Base-by-base conservation (phyloP, 2,888 invertebrate genomes). In the Cheilosia vernalis region DNA sequence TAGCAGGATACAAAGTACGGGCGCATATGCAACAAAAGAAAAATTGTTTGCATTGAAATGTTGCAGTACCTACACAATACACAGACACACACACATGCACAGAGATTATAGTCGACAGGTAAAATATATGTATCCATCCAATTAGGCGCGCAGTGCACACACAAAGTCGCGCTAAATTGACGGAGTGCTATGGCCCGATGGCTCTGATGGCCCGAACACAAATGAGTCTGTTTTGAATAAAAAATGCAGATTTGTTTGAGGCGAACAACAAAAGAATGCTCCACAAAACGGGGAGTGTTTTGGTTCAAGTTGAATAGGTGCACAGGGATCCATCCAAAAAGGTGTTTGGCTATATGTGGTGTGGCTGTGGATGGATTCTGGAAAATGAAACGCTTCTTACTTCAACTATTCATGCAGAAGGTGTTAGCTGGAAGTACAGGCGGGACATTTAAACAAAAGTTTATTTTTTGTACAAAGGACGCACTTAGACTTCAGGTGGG, bases 1-100 rank as follows among this genome's bases (percentile, higher is more conserved):
- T 84, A 84, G 83, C 74, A 79, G 53, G 79, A 69, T 84, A 74
- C 73, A 44, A 53, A 37, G 60, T 58, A 24, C 21, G 24, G 15
- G 13, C 15, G 33, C 19, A 33, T 40, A 15, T 63, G 47, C 53
- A 78, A 78, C 69, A 69, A 78, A 78, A 42, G 63, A n/a, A 67
- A 61, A 17, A 49, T n/a, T 24, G 37, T 30, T 63, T 63, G 42
- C 44, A 44, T 30, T 64, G 73, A n/a, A 40, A 40, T 15, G 40
- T 21, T 40, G 58, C 56, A 61, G 44, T 1, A 19, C n/a, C n/a
- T n/a, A n/a, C n/a, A 49, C 3, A 30, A 9, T 9, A 10, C 37
- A n/a, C 27, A n/a, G n/a, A n/a, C n/a, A 10, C 37, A n/a, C 7
- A 40, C 7, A 44, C 55, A 33, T 6, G 19, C 9, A 15, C 37